Conservation (phyloP, 1,140 invertebrate species). For the Zaprionus ornatus region DNA sequence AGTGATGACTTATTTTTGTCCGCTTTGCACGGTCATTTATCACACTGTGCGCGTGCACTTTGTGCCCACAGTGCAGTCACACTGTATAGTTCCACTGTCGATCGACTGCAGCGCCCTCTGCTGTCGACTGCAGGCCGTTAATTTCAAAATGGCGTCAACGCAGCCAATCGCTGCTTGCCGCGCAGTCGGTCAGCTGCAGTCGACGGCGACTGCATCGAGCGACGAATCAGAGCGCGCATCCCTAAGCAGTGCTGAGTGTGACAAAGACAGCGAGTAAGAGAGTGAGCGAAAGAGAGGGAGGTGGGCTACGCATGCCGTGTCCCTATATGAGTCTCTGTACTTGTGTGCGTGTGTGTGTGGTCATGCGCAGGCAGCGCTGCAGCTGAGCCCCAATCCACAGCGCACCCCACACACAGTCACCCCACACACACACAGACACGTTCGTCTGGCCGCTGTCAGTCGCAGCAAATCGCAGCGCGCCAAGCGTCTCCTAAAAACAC, state of each 20-base stretch:
- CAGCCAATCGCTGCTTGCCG: conserved; percentile 68
- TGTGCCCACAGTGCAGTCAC: not conserved
- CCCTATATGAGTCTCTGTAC: conserved; percentile 52
- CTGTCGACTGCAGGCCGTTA: conserved; percentile 14
- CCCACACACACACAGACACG: not conserved
- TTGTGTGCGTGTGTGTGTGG: conserved; percentile 58
- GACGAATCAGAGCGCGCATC: conserved; percentile 56
- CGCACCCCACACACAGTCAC: not conserved
- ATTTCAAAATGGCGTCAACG: conserved; percentile 34
- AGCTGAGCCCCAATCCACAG: conserved; percentile 11
- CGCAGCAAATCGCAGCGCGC: conserved; percentile 68
- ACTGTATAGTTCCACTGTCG: not conserved
- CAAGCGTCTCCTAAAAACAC: conserved; percentile 63
- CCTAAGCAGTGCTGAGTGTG: conserved; percentile 23
- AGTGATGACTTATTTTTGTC: conserved; percentile 16
- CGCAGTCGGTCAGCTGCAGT: conserved; percentile 36
- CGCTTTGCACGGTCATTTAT: not conserved
- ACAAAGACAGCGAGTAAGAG: conserved; percentile 8
- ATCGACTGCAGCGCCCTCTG: conserved; percentile 37
- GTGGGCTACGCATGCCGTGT: conserved; percentile 37
- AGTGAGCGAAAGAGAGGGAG: not conserved
- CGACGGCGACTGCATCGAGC: conserved; percentile 56
- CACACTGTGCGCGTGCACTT: not conserved
- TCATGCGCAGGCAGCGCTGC: conserved; percentile 70
- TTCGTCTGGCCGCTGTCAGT: conserved; percentile 37